Conservation (phyloP, 2,888 invertebrate genomes). For the Plagodis dolabraria region DNA sequence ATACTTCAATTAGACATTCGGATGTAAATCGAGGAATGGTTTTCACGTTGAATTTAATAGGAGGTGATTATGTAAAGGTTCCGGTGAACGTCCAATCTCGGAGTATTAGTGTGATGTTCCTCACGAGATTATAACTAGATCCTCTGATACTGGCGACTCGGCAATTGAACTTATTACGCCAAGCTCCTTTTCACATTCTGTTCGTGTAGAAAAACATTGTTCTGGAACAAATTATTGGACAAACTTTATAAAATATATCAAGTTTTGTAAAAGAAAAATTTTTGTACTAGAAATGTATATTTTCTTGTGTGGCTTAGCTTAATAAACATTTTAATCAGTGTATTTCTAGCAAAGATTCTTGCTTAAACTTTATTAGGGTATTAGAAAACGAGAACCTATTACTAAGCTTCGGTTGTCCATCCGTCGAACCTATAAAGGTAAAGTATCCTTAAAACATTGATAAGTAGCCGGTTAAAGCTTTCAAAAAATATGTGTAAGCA, state of each 20-base stretch:
- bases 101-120: conserved; percentile 27
- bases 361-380: too few relatives aligned
- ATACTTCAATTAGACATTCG: conserved; percentile 39
- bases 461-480: too few relatives aligned
- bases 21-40: conserved; percentile 27
- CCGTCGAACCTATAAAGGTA: too few relatives aligned
- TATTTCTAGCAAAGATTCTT: too few relatives aligned
- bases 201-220: not conserved
- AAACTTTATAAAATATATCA: not conserved
- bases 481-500: too few relatives aligned
- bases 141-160: conserved; percentile 21
- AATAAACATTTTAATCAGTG: too few relatives aligned
- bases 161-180: conserved; percentile 40
- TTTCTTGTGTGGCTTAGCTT: too few relatives aligned
- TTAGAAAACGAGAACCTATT: too few relatives aligned
- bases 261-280: too few relatives aligned
- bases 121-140: conserved; percentile 34
- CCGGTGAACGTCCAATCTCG: conserved; percentile 38
- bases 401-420: too few relatives aligned
- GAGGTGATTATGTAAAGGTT: conserved; percentile 21
- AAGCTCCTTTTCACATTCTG: conserved; percentile 3
- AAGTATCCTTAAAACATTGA: too few relatives aligned
- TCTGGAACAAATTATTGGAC: not conserved
- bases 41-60: conserved; percentile 31
- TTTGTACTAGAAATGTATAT: too few relatives aligned